Evolutionary conservation across 2,113 vertebrate genomes (phyloP).

Genomic region (Ceyx margarethae): DNA sequence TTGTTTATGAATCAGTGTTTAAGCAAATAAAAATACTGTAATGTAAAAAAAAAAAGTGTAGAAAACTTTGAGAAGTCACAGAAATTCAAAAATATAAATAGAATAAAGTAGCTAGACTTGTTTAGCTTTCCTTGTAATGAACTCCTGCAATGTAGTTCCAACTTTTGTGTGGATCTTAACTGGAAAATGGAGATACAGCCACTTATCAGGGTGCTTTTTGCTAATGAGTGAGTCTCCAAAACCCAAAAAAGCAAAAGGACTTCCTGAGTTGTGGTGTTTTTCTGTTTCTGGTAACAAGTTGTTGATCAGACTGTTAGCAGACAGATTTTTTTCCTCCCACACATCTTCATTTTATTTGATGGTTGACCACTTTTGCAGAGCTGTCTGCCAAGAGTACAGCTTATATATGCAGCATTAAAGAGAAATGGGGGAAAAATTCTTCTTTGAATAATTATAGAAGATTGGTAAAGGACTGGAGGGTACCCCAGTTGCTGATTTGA

Average conservation of each 20-base stretch:
- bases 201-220: not conserved
- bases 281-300: slow-evolving; percentile 23
- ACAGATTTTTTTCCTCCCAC: slow-evolving; percentile 45
- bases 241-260: not conserved
- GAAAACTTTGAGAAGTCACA: not conserved
- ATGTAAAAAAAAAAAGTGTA: not conserved
- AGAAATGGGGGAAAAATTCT: not conserved
- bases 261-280: not conserved
- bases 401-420: not conserved
- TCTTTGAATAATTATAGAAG: not conserved
- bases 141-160: not conserved
- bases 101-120: not conserved
- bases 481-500: not conserved
- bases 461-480: not conserved
- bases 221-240: not conserved
- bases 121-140: not conserved
- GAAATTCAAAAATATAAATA: not conserved
- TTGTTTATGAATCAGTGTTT: fast-evolving
- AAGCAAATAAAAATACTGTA: not conserved
- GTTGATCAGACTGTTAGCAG: slow-evolving; percentile 38
- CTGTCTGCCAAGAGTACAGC: not conserved
- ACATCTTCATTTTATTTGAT: not conserved
- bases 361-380: not conserved
- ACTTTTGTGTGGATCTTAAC: not conserved
- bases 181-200: not conserved